Base-by-base conservation (phyloP, 35 echinoderm and acorn worm genomes). In the Apostichopus parvimensis region DNA sequence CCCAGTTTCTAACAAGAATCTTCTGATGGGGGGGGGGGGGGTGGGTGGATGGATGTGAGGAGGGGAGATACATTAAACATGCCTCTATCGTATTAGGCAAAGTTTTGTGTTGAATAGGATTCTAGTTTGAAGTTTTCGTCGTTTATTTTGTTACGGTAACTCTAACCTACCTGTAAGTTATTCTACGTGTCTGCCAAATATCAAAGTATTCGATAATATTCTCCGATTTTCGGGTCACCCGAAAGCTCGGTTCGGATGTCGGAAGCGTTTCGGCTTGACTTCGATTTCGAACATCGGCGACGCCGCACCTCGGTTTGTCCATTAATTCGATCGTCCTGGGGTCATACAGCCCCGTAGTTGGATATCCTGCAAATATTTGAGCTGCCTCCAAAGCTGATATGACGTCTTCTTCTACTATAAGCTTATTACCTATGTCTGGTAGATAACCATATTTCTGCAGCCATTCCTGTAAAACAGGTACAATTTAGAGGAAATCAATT, bases 141-240 rank as follows among this genome's bases (percentile, higher is more conserved):
- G 7, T 61, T 1, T 61, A 61, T 61, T 61, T 61, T 61, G 12
- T 61, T 61, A 5, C 12, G 4, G 12, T 9, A 9, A 61, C 17
- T 9, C 15, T 12, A 52, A 80, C 13, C 58, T 84, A 84, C 81
- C 54, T 84, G 81, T 84, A 84, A 14, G 81, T 58, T 20, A 84
- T 84, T 20, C 17, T 17, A 15, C n/a, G 17, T 10, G 5, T 56
- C 52, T 15, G 28, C 81, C 81, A 84, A 58, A 84, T 54, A 22
- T 84, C 81, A 5, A 22, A 84, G 57, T 84, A 57, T 58, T 59
- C 55, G 28, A 84, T 60, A 9, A 5, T 5, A 18, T 58, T 84
- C 17, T 5, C 54, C 15, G 81, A 5, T 58, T 23, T 84, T 13
- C 81, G 10, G 18, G 81, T 84, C 17, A 84, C 81, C 11, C 57